phyloP scores from a whole-genome alignment of 1,140 invertebrate species.

The Dendrolimus kikuchii region DNA sequence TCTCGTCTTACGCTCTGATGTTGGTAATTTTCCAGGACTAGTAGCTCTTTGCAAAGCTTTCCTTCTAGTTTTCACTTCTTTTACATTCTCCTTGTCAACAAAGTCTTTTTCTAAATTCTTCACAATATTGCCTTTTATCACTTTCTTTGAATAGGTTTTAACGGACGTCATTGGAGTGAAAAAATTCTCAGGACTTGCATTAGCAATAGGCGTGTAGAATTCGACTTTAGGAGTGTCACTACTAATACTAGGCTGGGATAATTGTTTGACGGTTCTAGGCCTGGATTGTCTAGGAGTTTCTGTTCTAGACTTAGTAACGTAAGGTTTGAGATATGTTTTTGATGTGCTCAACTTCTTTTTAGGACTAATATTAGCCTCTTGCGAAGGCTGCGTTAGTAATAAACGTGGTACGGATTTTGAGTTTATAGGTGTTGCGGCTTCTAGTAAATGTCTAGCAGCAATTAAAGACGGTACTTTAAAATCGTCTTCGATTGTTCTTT shows the following conservation, averaged over 20 bases:
- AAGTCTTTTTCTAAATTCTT: slow-evolving; percentile 53
- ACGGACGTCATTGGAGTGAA: slow-evolving; percentile 41
- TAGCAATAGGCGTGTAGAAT: slow-evolving; percentile 38
- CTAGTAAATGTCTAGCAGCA: slow-evolving; percentile 29
- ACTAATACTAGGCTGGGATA: too few species aligned
- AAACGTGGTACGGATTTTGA: slow-evolving; percentile 16
- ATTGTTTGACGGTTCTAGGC: too few species aligned
- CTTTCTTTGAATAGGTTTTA: slow-evolving; percentile 38
- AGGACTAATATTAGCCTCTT: too few species aligned
- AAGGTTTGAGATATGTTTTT: too few species aligned
- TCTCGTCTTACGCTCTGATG: too few species aligned
- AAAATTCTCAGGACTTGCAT: slow-evolving; percentile 32
- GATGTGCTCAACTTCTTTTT: too few species aligned
- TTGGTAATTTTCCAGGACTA: slow-evolving; percentile 35
- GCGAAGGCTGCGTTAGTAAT: too few species aligned
- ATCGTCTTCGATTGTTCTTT: slow-evolving; percentile 12
- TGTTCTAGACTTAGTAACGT: too few species aligned
- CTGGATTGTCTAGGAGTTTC: too few species aligned
- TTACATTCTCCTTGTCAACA: slow-evolving; percentile 26
- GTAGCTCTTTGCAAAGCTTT: slow-evolving; percentile 30
- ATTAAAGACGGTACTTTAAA: slow-evolving; percentile 51
- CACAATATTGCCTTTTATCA: slow-evolving; percentile 25
- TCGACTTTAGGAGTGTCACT: slow-evolving; percentile 21
- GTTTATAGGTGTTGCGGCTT: slow-evolving; percentile 25
- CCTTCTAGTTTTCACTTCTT: slow-evolving; percentile 14